A percentile compares a stretch with the other conserved stretches of the same genome.
Conservation (phyloP, 2,888 invertebrate genomes). For the Amiota minor region DNA sequence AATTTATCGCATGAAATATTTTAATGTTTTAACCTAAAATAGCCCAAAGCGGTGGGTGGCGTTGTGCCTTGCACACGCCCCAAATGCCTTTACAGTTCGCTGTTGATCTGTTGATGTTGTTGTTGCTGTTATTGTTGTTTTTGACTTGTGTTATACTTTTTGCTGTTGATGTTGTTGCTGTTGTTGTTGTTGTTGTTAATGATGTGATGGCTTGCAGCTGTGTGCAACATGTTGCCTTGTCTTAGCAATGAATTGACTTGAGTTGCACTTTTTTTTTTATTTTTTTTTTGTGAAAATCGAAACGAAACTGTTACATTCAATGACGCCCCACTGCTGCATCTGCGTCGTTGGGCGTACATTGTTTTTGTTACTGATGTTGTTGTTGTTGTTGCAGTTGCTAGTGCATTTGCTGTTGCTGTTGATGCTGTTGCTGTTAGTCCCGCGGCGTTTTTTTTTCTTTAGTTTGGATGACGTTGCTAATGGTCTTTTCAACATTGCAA, state of each 20-base stretch:
- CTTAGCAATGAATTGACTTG: constrained; percentile 40
- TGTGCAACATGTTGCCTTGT: constrained; percentile 62
- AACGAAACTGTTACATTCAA: constrained; percentile 63
- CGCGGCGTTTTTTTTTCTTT: constrained; percentile 4
- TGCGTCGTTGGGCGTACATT: constrained; percentile 31
- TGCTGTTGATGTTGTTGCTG: not conserved
- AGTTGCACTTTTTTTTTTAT: constrained; percentile 18
- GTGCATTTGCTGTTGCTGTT: constrained; percentile 15
- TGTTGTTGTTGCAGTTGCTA: constrained; percentile 4
- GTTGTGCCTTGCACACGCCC: not conserved
- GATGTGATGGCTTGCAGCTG: constrained; percentile 50
- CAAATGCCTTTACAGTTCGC: constrained; percentile 34
- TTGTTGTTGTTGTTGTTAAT: constrained; percentile 10
- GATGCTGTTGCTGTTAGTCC: constrained; percentile 1
- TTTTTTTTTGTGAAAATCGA: too few relatives aligned
- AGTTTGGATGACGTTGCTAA: not conserved
- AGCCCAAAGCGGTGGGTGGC: constrained; percentile 62
- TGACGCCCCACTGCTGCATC: constrained; percentile 60
- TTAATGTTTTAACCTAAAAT: constrained; percentile 30
- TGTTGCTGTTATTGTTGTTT: not conserved
- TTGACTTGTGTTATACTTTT: too few relatives aligned
- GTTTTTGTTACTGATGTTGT: constrained; percentile 37
- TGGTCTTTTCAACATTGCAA: constrained; percentile 16
- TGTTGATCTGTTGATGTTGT: constrained; percentile 54
- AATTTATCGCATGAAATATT: constrained; percentile 36